Base-by-base conservation (phyloP, 2,888 invertebrate genomes). In the Selenia dentaria region DNA sequence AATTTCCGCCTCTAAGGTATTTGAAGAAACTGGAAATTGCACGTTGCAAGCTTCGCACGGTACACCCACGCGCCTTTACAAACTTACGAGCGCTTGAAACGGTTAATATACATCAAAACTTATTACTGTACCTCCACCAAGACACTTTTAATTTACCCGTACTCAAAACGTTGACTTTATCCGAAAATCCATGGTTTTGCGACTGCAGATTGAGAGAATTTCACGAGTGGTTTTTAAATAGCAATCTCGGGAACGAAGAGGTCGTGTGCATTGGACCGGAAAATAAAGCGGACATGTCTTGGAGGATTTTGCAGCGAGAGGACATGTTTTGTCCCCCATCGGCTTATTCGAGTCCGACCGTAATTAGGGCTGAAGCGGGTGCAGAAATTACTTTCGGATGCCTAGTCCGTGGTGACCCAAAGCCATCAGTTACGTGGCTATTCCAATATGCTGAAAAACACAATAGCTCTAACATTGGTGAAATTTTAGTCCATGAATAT, bases 141-240 rank as follows among this genome's bases (percentile, higher is more conserved):
- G 79, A 83, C 35, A 88, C 89, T 1, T 88, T 90, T 39, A 86
- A 90, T 59, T 72, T 90, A 26, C 87, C 88, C 2, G 67, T 79
- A 41, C 88, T 97, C 33, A 97, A 96, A 86, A 95, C 96, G 2
- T 86, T 97, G 9, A 93, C 94, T 6, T 80, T 97, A 39, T 95
- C 96, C 57, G 95, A 95, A 20, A 98, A 98, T 77, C 96, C 95
- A 4, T 98, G 97, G 97, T 93, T 92, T 59, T 98, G 98, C 77
- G 97, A 98, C 81, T 98, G 98, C 79, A 93, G 95, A 62, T 80
- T 98, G 54, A 92, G 95, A 37, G 94, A 94, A 32, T 96, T 97
- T 66, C 93, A 97, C 35, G 93, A 93, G 56, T 97, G 97, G 96
- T 94, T 96, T 72, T 88, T 96, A 12, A 92, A 92, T 42, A 94